These are phyloP conservation scores for Platalea minor DNA, from an alignment of 2,797 vertebrate species.

Conservation along the genomic window DNA sequence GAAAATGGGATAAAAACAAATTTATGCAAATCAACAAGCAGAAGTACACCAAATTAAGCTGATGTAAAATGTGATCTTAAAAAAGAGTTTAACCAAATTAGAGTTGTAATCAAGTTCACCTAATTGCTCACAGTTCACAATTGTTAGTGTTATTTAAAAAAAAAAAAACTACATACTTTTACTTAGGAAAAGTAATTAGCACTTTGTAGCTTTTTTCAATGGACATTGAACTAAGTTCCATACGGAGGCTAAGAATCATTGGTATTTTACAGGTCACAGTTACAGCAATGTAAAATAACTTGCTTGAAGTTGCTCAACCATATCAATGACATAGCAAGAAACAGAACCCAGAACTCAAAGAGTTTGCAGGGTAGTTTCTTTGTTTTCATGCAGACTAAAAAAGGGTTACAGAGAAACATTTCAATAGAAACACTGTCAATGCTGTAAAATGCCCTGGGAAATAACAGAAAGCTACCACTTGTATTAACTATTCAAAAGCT, in stretches of 20 bases:
- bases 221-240: not conserved
- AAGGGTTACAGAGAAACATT: not conserved
- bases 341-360: not conserved
- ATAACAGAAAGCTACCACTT: not conserved
- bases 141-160: not conserved
- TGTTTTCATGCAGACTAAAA: not conserved
- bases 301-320: not conserved
- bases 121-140: not conserved
- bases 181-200: not conserved
- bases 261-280: not conserved
- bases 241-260: not conserved
- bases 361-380: not conserved
- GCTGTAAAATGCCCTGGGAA: not conserved
- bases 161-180: not conserved
- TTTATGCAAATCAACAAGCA: not conserved
- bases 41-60: not conserved
- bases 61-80: not conserved
- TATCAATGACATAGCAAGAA: not conserved
- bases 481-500: not conserved
- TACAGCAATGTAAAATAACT: not conserved
- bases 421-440: not conserved
- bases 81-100: not conserved
- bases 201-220: not conserved
- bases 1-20: not conserved
- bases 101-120: not conserved